Conservation (phyloP, 1,140 invertebrate species). For the Planococcus citri region DNA sequence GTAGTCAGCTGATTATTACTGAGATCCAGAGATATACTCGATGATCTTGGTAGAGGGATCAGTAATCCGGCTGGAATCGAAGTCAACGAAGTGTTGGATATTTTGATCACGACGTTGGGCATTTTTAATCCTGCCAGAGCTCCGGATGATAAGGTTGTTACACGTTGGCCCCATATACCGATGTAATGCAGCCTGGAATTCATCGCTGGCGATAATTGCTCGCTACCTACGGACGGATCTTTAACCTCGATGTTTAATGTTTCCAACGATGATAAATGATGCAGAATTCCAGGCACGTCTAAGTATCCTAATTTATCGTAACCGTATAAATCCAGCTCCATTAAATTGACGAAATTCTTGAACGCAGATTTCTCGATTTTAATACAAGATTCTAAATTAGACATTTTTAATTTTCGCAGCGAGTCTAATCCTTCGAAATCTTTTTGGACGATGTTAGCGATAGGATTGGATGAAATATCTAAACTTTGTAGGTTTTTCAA, state of each 20-base stretch:
- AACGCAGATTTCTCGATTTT: conserved; percentile 76
- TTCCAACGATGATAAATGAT: conserved; percentile 52
- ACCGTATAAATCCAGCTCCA: conserved; percentile 52
- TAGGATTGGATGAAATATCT: conserved; percentile 66
- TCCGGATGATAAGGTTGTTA: conserved; percentile 66
- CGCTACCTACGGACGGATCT: conserved; percentile 62
- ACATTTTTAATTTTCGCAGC: conserved; percentile 50
- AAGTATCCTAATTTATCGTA: conserved; percentile 68
- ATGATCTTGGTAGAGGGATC: conserved; percentile 78
- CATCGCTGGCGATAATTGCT: conserved; percentile 62
- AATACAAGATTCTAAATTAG: conserved; percentile 50
- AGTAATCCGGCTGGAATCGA: conserved; percentile 63
- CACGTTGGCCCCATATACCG: conserved; percentile 55
- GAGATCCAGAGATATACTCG: conserved; percentile 60
- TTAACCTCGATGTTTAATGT: conserved; percentile 73
- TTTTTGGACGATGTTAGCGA: conserved; percentile 52
- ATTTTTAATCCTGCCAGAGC: conserved; percentile 67
- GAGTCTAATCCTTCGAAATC: conserved; percentile 56
- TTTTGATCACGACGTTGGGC: conserved; percentile 49
- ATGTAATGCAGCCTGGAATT: conserved; percentile 64
- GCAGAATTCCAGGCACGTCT: conserved; percentile 65
- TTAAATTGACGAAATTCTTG: conserved; percentile 52
- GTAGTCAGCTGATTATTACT: conserved; percentile 61
- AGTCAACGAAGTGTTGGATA: conserved; percentile 66
- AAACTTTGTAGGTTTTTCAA: conserved; percentile 52